Base-by-base conservation (phyloP, 2,113 vertebrate species). In the Apteryx owenii region DNA sequence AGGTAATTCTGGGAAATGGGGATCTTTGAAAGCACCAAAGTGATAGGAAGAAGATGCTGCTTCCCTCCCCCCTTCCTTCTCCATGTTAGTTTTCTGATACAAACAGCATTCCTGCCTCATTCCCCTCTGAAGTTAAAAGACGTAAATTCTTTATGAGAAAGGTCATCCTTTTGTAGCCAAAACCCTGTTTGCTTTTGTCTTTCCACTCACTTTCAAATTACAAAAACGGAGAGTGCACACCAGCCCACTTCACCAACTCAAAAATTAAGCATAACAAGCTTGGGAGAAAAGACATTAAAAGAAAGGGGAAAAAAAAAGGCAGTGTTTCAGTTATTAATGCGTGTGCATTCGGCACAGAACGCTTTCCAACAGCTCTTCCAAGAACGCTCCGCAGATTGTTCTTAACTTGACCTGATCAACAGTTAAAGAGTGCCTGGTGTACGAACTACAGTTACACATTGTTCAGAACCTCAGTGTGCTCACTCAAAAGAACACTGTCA, bases 91-190 rank as follows among this genome's bases (percentile, higher is more conserved):
- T 94, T 95, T 98, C 96, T 96, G 96, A 97, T 97, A 95, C 96
- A 96, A 88, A 97, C 97, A 96, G 93, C 97, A 97, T 98, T 97
- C 94, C 94, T 96, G 95, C 88, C 88, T 98, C 94, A 64, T 95
- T 97, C 97, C 90, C 88, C 95, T 98, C 98, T 90, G 80, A 97
- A 98, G 97, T 96, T 91, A 89, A 97, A 98, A 98, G 95, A 97
- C 96, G 98, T 94, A 97, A 98, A 98, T 98, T 98, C 98, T 98
- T 98, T 97, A 91, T 96, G 96, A 97, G 95, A 96, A 98, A 98
- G 98, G 98, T 98, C 98, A 98, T 98, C 97, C 94, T 95, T 98
- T 97, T 77, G 29, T 95, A 97, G 98, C 98, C 97, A 98, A 97
- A 98, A 92, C 95, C 85, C 96, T 98, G 96, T 98, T 98, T 98